phyloP scores from a whole-genome alignment of 2,797 vertebrate genomes.

The Yasuhikotakia modesta region DNA sequence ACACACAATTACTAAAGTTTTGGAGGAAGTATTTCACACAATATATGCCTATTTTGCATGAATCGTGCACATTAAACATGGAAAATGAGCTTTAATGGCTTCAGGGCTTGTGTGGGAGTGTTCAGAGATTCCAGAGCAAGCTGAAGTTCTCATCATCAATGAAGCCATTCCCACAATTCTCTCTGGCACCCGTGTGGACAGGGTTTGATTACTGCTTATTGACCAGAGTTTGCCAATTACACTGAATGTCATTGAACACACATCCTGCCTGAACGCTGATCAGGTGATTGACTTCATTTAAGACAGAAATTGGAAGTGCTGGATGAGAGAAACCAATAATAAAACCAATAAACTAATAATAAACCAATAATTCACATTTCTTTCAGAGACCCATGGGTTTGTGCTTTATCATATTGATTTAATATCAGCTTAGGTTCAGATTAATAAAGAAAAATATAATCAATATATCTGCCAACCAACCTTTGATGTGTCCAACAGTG shows the following conservation, averaged over 20 bases:
- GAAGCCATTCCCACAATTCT: constrained; percentile 34
- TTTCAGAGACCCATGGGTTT: background rate
- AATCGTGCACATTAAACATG: constrained; percentile 20
- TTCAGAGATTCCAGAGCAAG: constrained; percentile 27
- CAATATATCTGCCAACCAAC: background rate
- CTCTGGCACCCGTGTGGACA: constrained; percentile 24
- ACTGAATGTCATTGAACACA: constrained; percentile 37
- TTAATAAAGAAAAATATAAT: background rate
- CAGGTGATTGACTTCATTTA: constrained; percentile 43
- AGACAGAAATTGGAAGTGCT: constrained; percentile 20
- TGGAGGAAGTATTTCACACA: background rate
- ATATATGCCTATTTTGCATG: constrained; percentile 11
- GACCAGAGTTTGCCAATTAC: constrained; percentile 46
- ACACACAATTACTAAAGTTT: background rate
- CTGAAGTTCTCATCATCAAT: constrained; percentile 34
- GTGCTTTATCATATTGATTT: background rate
- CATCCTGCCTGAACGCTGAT: constrained; percentile 15
- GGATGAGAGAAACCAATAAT: constrained; percentile 11
- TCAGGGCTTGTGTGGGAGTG: constrained; percentile 3
- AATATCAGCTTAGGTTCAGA: background rate
- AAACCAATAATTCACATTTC: background rate
- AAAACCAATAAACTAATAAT: no score
- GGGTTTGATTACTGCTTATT: constrained; percentile 43
- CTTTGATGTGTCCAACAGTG: background rate
- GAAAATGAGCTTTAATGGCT: constrained; percentile 13